A percentile compares a stretch with the other conserved stretches of the same genome.
phyloP scores from a whole-genome alignment of 2,888 invertebrate species.

The Leucozona laternaria region DNA sequence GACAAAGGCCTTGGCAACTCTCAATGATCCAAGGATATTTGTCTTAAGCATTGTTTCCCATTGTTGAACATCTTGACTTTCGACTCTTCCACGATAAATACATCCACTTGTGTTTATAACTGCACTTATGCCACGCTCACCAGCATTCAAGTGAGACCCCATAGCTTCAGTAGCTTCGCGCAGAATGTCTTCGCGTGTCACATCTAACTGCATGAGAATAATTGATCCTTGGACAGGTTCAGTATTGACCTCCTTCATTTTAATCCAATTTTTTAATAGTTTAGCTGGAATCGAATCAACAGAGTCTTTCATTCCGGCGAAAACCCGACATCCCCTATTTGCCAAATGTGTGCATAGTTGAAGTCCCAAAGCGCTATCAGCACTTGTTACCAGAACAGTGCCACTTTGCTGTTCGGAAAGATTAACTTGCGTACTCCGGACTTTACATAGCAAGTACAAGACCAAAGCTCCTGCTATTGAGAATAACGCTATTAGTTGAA shows the following conservation, averaged over 20 bases:
- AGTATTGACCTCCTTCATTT: conserved; percentile 85
- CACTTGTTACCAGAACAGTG: conserved; percentile 91
- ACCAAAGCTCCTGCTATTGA: conserved; percentile 93
- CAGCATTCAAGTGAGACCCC: conserved; percentile 91
- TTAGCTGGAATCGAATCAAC: conserved; percentile 86
- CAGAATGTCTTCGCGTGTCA: conserved; percentile 91
- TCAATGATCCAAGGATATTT: conserved; percentile 89
- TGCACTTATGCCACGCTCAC: conserved; percentile 92
- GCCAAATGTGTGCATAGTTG: conserved; percentile 90
- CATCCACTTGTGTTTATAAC: conserved; percentile 93
- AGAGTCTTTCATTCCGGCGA: conserved; percentile 88
- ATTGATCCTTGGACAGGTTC: conserved; percentile 85
- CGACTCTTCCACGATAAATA: conserved; percentile 88
- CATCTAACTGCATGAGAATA: conserved; percentile 90
- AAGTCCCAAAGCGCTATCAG: conserved; percentile 91
- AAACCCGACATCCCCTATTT: conserved; percentile 90
- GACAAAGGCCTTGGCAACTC: conserved; percentile 90
- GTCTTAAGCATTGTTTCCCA: conserved; percentile 89
- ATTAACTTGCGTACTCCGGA: conserved; percentile 86
- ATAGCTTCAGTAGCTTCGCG: conserved; percentile 92
- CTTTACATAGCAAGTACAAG: conserved; percentile 90
- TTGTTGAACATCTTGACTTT: conserved; percentile 86
- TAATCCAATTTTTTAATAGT: conserved; percentile 86
- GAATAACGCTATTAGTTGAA: conserved; percentile 92
- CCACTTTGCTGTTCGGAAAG: conserved; percentile 85